phyloP scores from a whole-genome alignment of 2,797 vertebrate genomes.

The Selene dorsalis region DNA sequence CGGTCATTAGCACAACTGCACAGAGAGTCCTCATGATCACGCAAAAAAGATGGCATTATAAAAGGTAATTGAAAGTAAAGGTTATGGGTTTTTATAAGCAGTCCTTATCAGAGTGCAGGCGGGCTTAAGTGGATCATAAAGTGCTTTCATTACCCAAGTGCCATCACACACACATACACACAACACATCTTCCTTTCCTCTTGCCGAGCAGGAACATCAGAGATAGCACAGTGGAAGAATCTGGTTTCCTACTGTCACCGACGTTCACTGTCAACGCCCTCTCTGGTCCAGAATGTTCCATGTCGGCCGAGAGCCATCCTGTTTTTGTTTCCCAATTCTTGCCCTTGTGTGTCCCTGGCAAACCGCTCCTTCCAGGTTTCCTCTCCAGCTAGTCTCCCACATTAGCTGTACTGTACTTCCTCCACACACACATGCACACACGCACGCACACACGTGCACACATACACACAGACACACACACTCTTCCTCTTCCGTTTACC shows the following conservation, averaged over 20 bases:
- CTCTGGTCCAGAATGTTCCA: slow-evolving; percentile 74
- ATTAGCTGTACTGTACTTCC: slow-evolving; percentile 64
- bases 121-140: slow-evolving; percentile 32
- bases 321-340: slow-evolving; percentile 80
- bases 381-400: slow-evolving; percentile 63
- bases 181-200: slow-evolving; percentile 23
- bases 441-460: slow-evolving; percentile 36
- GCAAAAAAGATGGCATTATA: background rate
- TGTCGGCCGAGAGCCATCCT: slow-evolving; percentile 72
- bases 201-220: slow-evolving; percentile 41
- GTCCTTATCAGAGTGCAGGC: slow-evolving; percentile 1
- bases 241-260: slow-evolving; percentile 62
- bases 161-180: slow-evolving; percentile 6
- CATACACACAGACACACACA: slow-evolving; percentile 36
- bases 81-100: slow-evolving; percentile 5
- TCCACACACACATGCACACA: slow-evolving; percentile 18
- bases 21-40: background rate
- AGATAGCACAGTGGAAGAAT: slow-evolving; percentile 52
- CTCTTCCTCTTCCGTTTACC: slow-evolving; percentile 60
- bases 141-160: background rate
- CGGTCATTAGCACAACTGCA: background rate
- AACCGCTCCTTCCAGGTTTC: slow-evolving; percentile 72
- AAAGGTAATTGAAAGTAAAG: slow-evolving; percentile 3
- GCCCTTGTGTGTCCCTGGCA: slow-evolving; percentile 65
- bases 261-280: slow-evolving; percentile 59